A percentile compares a stretch with the other conserved stretches of the same genome.
Evolutionary conservation across 1,140 invertebrate species (phyloP).

Genomic region (Carposina sasakii): DNA sequence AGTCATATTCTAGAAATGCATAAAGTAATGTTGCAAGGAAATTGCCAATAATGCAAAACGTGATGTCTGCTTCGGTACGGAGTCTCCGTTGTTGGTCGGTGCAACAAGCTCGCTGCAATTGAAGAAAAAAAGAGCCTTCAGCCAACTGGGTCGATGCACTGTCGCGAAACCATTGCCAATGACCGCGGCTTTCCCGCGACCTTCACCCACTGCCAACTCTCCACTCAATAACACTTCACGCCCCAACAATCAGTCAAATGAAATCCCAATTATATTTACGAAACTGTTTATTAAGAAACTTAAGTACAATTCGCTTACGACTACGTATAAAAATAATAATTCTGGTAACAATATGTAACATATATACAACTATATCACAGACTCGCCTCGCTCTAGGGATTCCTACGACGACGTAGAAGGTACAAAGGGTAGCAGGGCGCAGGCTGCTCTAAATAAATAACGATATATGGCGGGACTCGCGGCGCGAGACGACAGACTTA

Average conservation of each 20-base stretch:
- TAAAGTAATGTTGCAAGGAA: too few relatives aligned
- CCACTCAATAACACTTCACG: slow-evolving; percentile 57
- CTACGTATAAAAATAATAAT: slow-evolving; percentile 61
- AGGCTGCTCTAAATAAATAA: slow-evolving; percentile 62
- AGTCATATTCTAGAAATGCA: too few relatives aligned
- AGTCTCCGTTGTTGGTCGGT: not conserved
- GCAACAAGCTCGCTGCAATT: not conserved
- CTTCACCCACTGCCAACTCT: slow-evolving; percentile 57
- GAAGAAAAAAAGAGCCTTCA: slow-evolving; percentile 2
- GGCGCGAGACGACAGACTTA: not conserved
- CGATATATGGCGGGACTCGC: slow-evolving; percentile 47
- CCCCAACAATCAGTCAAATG: slow-evolving; percentile 42
- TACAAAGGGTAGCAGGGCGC: too few relatives aligned
- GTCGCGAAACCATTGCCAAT: slow-evolving; percentile 22
- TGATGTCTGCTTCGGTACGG: not conserved
- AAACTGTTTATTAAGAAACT: slow-evolving; percentile 67
- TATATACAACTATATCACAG: slow-evolving; percentile 42
- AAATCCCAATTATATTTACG: slow-evolving; percentile 55
- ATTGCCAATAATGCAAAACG: not conserved
- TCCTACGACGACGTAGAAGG: not conserved
- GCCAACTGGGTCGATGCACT: slow-evolving; percentile 31
- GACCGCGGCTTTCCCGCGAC: slow-evolving; percentile 45
- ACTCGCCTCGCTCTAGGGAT: slow-evolving; percentile 11
- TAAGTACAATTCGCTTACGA: slow-evolving; percentile 50
- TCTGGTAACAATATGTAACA: slow-evolving; percentile 21